phyloP scores from a whole-genome alignment of 2,888 invertebrate species.

The Gymnoscelis rufifasciata region DNA sequence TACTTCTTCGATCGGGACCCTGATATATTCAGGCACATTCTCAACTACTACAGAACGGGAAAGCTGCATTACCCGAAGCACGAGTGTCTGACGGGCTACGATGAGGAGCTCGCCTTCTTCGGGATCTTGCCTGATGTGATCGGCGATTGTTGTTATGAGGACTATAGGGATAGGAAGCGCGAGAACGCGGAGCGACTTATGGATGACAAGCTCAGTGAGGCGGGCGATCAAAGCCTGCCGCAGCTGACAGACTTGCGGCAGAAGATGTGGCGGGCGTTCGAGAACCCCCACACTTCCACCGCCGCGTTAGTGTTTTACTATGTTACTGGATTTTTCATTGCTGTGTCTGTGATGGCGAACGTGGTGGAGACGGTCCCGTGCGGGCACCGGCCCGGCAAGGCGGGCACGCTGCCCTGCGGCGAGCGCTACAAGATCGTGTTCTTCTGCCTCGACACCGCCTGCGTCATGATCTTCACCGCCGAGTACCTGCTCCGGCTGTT shows the following conservation, averaged over 20 bases:
- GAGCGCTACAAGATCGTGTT: constrained; percentile 98
- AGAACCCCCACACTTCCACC: constrained; percentile 99
- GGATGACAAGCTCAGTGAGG: constrained; percentile 97
- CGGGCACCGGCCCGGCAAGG: constrained; percentile 91
- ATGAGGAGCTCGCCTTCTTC: constrained; percentile 99
- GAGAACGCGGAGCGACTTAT: constrained; percentile 98
- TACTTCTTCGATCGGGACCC: constrained; percentile 99
- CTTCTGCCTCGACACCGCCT: constrained; percentile 99
- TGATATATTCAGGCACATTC: constrained; percentile 98
- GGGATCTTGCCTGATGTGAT: constrained; percentile 98
- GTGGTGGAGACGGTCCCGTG: constrained; percentile 98
- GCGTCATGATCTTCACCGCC: constrained; percentile 99
- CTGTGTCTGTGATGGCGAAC: constrained; percentile 99
- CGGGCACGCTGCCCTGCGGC: constrained; percentile 95
- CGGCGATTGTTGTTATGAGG: constrained; percentile 99
- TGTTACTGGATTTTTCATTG: constrained; percentile 99
- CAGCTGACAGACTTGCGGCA: constrained; percentile 93
- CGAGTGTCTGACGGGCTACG: constrained; percentile 99
- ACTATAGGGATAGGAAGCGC: constrained; percentile 98
- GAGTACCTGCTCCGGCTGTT: constrained; percentile 97
- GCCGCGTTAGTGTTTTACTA: constrained; percentile 99
- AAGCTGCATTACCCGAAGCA: constrained; percentile 99
- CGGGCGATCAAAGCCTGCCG: constrained; percentile 92
- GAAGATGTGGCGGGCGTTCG: constrained; percentile 99
- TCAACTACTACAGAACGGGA: constrained; percentile 99